phyloP scores from a whole-genome alignment of 2,797 vertebrate genomes.

The Hippopotamyrus pictus region DNA sequence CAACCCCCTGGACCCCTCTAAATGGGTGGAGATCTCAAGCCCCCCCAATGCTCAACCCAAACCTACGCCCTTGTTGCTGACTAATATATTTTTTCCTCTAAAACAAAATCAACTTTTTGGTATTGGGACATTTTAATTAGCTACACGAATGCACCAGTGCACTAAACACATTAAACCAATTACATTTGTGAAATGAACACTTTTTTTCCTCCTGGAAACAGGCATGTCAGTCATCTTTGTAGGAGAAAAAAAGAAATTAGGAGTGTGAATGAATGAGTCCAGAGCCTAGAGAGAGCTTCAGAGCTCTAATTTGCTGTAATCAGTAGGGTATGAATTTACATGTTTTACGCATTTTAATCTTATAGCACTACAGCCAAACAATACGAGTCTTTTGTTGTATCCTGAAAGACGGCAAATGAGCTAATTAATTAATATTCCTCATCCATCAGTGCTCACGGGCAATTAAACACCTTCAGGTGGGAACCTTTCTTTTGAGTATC shows the following conservation, averaged over 20 bases:
- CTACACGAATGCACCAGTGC: constrained; percentile 10
- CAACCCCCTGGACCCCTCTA: background rate
- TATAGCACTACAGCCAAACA: background rate
- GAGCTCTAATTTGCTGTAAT: constrained; percentile 1
- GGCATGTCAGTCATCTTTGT: constrained; percentile 2
- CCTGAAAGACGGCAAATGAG: background rate
- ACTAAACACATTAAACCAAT: constrained; percentile 11
- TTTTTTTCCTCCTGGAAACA: background rate
- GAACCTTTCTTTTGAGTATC: background rate
- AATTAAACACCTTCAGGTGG: background rate
- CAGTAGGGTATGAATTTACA: constrained; percentile 9
- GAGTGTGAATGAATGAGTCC: background rate
- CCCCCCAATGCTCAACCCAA: background rate
- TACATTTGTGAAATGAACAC: background rate
- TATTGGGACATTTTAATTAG: constrained; percentile 17
- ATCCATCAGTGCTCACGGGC: background rate
- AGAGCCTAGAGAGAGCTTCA: background rate
- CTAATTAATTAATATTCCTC: constrained; percentile 6
- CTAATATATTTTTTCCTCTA: background rate
- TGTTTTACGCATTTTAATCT: constrained; percentile 6
- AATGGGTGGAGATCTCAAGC: background rate
- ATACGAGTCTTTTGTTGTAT: background rate
- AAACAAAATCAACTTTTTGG: background rate
- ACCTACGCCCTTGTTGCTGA: background rate
- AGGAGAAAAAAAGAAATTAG: background rate